Evolutionary conservation across 2,113 vertebrate species (phyloP).

Genomic region (Centrocercus urophasianus): DNA sequence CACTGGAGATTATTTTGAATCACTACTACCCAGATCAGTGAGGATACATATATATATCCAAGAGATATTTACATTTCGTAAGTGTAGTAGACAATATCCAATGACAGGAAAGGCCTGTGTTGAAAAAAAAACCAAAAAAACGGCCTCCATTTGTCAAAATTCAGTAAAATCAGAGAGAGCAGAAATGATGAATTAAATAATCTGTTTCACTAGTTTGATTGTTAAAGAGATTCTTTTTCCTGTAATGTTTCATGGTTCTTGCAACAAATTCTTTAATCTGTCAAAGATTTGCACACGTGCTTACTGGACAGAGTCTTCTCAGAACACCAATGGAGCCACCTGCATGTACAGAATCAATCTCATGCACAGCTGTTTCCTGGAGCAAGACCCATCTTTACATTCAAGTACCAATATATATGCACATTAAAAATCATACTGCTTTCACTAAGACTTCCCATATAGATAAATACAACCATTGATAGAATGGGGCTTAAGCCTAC

Average conservation of each 20-base stretch:
- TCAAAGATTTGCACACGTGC: not conserved
- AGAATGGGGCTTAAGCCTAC: not conserved
- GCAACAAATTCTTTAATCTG: not conserved
- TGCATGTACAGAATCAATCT: not conserved
- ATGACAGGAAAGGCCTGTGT: not conserved
- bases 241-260: not conserved
- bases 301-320: not conserved
- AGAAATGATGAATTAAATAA: not conserved
- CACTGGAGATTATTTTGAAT: not conserved
- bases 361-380: not conserved
- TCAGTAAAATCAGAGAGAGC: not conserved
- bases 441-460: not conserved
- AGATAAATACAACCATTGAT: not conserved
- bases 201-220: not conserved
- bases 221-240: not conserved
- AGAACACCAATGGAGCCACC: not conserved
- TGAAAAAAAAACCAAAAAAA: not conserved
- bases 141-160: not conserved
- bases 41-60: not conserved
- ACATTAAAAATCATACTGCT: not conserved
- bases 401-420: not conserved
- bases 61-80: not conserved
- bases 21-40: not conserved
- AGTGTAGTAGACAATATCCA: not conserved
- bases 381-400: not conserved